Conservation (phyloP, 2,113 vertebrate genomes). For the Lamprotornis superbus region DNA sequence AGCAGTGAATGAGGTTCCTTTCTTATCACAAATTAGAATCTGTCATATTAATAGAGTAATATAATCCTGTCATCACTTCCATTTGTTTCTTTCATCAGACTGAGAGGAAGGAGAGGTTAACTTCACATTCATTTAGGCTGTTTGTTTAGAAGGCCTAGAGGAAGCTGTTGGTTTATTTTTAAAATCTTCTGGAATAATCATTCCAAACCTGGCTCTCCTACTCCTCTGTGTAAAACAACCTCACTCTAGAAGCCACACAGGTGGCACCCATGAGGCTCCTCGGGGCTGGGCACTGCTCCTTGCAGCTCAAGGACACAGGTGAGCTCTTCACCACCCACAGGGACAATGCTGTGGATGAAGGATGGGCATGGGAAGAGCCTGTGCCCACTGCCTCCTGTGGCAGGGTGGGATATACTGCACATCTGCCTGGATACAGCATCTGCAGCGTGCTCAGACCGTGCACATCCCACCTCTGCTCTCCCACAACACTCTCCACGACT, state of each 20-base stretch:
- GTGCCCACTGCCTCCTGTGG: not conserved
- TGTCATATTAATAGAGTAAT: constrained; percentile 59
- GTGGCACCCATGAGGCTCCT: fast-evolving
- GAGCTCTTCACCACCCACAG: fast-evolving
- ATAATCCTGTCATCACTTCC: constrained; percentile 8
- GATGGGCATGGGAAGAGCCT: not conserved
- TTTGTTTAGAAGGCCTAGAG: not conserved
- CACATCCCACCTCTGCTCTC: not conserved
- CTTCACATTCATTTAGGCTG: not conserved
- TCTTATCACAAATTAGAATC: constrained; percentile 63
- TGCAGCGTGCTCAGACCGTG: fast-evolving
- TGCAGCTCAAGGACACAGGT: not conserved
- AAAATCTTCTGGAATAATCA: not conserved
- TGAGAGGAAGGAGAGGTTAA: not conserved
- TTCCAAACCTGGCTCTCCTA: not conserved
- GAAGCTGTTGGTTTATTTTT: not conserved
- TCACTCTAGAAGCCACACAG: too few species aligned
- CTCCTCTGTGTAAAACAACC: not conserved
- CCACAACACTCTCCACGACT: fast-evolving
- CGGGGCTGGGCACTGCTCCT: not conserved
- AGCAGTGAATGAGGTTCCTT: constrained; percentile 51
- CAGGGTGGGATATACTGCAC: not conserved
- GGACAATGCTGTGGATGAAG: fast-evolving
- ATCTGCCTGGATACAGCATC: not conserved
- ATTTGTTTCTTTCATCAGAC: constrained; percentile 31